These are phyloP conservation scores for Scaptomyza montana DNA, from an alignment of 1,140 invertebrate genomes.

Conservation along the genomic window DNA sequence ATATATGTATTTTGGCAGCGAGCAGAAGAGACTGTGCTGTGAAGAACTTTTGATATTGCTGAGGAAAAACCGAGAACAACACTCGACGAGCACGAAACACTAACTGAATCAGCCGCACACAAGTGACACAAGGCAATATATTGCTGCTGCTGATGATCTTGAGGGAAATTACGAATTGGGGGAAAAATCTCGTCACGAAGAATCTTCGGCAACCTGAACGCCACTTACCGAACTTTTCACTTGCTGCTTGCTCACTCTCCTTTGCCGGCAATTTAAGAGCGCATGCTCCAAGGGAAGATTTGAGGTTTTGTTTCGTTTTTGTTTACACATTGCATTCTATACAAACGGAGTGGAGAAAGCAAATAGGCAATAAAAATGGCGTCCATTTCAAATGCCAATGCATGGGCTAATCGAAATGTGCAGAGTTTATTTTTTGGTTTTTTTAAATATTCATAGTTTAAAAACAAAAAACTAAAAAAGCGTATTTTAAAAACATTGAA, in stretches of 20 bases:
- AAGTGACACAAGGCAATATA: slow-evolving; percentile 46
- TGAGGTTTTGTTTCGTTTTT: slow-evolving; percentile 29
- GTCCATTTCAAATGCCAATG: neutral
- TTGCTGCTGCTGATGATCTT: slow-evolving; percentile 37
- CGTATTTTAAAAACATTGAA: neutral
- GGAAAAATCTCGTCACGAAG: slow-evolving; percentile 15
- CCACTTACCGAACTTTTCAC: slow-evolving; percentile 29
- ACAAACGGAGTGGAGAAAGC: slow-evolving; percentile 33
- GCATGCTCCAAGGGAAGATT: slow-evolving; percentile 41
- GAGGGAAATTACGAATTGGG: slow-evolving; percentile 26
- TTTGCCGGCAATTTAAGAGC: slow-evolving; percentile 41
- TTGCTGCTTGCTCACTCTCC: neutral
- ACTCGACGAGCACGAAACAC: slow-evolving; percentile 84
- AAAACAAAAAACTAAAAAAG: too few species aligned
- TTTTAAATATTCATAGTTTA: neutral
- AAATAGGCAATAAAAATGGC: slow-evolving; percentile 15
- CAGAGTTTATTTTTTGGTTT: too few species aligned
- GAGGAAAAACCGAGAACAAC: slow-evolving; percentile 84
- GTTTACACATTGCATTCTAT: slow-evolving; percentile 69
- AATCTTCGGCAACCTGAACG: slow-evolving; percentile 26
- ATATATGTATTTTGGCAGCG: slow-evolving; percentile 58
- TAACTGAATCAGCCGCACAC: slow-evolving; percentile 70
- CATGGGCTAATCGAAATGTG: too few species aligned
- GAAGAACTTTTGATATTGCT: slow-evolving; percentile 78
- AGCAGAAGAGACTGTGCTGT: slow-evolving; percentile 67